phyloP scores from a whole-genome alignment of 2,797 vertebrate genomes.

The Acanthis flammea region DNA sequence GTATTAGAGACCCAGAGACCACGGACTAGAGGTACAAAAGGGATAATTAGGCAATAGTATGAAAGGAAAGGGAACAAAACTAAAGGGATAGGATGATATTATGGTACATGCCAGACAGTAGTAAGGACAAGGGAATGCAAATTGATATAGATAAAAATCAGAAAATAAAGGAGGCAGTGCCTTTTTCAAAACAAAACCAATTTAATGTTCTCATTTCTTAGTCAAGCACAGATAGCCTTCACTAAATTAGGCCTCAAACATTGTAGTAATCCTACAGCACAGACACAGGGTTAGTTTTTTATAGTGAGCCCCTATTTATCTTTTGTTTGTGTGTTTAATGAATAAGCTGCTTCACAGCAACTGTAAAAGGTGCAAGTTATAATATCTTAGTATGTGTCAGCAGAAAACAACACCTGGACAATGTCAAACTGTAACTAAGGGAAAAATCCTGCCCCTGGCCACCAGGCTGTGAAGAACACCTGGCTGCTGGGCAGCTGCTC shows the following conservation, averaged over 20 bases:
- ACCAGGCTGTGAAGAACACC: background rate
- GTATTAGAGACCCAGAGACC: conserved; percentile 67
- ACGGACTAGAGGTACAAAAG: conserved; percentile 67
- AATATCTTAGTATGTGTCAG: background rate
- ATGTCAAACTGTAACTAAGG: background rate
- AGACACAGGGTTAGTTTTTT: background rate
- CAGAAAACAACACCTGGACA: background rate
- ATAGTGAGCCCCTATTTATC: background rate
- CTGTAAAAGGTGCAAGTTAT: background rate
- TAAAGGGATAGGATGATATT: conserved; percentile 66
- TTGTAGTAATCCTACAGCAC: background rate
- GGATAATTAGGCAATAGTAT: conserved; percentile 70
- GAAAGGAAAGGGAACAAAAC: conserved; percentile 70
- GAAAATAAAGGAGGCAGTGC: background rate
- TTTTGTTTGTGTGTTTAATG: background rate
- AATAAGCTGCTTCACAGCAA: background rate
- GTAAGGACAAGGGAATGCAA: conserved; percentile 57
- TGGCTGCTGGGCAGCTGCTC: background rate
- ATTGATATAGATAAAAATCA: conserved; percentile 36
- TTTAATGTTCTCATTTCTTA: conserved; percentile 8
- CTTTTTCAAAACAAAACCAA: conserved; percentile 51
- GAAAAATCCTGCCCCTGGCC: background rate
- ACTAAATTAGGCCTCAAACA: conserved; percentile 26
- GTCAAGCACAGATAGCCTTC: background rate
- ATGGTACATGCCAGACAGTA: conserved; percentile 53